These are phyloP conservation scores for Agonum fuliginosum DNA, from an alignment of 2,888 invertebrate species.

Conservation along the genomic window DNA sequence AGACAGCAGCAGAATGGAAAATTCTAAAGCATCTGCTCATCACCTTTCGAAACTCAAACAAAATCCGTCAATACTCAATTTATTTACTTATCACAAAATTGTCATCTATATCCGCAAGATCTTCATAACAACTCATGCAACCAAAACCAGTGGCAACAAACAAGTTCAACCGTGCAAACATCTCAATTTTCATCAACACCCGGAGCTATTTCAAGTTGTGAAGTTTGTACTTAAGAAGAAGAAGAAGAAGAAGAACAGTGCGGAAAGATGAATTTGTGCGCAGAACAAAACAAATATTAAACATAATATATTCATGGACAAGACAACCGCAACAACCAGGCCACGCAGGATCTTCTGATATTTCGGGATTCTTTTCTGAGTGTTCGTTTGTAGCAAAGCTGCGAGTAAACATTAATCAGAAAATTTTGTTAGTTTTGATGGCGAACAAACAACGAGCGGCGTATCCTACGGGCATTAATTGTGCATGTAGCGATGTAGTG, in stretches of 20 bases:
- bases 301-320: conserved; percentile 51
- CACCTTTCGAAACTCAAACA: neutral
- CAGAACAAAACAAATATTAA: conserved; percentile 53
- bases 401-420: conserved; percentile 56
- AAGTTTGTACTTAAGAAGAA: neutral
- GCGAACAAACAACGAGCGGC: conserved; percentile 41
- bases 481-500: conserved; percentile 35
- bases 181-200: conserved; percentile 29
- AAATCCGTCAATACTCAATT: neutral
- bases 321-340: conserved; percentile 4
- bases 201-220: conserved; percentile 16
- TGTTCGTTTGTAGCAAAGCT: conserved; percentile 15
- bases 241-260: conserved; percentile 3
- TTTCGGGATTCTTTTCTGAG: conserved; percentile 14
- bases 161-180: conserved; percentile 17
- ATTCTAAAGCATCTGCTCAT: neutral
- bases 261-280: conserved; percentile 26
- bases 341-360: conserved; percentile 2
- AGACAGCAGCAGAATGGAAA: conserved; percentile 10
- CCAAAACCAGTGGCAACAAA: conserved; percentile 12
- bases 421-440: conserved; percentile 57
- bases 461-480: conserved; percentile 38
- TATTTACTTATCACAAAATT: neutral
- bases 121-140: conserved; percentile 10
- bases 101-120: neutral